Percentiles rank a stretch among this genome's conserved stretches.
These are phyloP conservation scores for Oxytorus armatus DNA, from an alignment of 2,888 invertebrate species.

Conservation along the genomic window DNA sequence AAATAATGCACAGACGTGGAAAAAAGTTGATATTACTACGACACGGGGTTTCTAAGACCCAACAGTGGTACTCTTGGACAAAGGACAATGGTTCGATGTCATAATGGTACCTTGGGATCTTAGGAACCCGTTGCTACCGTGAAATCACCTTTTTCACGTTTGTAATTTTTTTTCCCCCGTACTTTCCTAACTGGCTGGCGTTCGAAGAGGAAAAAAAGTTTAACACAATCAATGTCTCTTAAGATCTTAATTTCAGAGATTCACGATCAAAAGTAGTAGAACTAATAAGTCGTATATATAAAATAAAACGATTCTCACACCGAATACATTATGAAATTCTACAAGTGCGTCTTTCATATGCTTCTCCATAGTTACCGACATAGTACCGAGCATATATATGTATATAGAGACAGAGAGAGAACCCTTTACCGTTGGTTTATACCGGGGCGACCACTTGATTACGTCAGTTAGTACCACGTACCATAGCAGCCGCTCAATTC, in stretches of 20 bases:
- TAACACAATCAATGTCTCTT: too few species aligned
- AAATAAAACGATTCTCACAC: not conserved
- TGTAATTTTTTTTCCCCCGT: too few species aligned
- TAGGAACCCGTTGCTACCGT: too few species aligned
- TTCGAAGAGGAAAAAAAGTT: too few species aligned
- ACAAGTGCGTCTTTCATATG: slow-evolving; percentile 52
- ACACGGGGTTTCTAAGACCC: too few species aligned
- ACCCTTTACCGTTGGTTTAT: slow-evolving; percentile 41
- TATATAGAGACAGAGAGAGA: slow-evolving; percentile 20
- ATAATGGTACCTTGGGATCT: too few species aligned
- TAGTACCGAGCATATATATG: not conserved
- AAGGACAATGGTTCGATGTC: too few species aligned
- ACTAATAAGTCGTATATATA: not conserved
- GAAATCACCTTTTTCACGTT: too few species aligned
- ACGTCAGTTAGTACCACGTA: slow-evolving; percentile 79
- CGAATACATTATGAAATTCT: slow-evolving; percentile 32
- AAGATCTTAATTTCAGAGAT: not conserved
- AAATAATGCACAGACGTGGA: too few species aligned
- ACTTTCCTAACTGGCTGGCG: too few species aligned
- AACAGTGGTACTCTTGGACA: too few species aligned
- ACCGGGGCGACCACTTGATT: slow-evolving; percentile 79
- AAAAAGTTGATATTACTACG: too few species aligned
- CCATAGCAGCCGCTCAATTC: slow-evolving; percentile 79
- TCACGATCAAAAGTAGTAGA: not conserved
- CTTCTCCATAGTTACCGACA: not conserved